A percentile compares a stretch with the other conserved stretches of the same genome.
Evolutionary conservation across 2,888 invertebrate genomes (phyloP).

Genomic region (Pterobdella sp.): DNA sequence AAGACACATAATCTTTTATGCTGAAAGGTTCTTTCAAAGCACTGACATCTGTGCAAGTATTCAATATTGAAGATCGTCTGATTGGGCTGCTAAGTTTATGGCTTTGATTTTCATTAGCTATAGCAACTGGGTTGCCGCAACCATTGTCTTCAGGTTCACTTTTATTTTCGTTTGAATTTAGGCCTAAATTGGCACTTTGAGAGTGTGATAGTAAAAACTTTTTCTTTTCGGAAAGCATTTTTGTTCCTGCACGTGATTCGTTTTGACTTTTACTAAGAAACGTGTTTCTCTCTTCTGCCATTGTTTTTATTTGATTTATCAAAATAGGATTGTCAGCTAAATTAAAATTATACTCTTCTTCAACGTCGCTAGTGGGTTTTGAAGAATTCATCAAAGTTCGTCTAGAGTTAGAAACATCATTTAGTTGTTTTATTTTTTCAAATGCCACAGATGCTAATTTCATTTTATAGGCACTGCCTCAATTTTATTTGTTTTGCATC

Average conservation of each 20-base stretch:
- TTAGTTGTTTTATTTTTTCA: constrained; percentile 15
- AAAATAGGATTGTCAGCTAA: not conserved
- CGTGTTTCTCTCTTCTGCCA: not conserved
- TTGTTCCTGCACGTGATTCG: not conserved
- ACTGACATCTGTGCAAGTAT: not conserved
- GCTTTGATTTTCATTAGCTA: not conserved
- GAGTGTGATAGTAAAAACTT: not conserved
- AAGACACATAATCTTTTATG: not conserved
- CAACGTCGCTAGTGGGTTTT: not conserved
- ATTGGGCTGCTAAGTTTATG: not conserved
- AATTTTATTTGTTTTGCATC: no score
- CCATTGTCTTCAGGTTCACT: not conserved
- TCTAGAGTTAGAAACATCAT: constrained; percentile 12
- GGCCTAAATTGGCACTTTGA: not conserved
- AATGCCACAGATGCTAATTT: constrained; percentile 22
- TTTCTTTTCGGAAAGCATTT: not conserved
- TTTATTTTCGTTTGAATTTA: not conserved
- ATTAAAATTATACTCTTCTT: not conserved
- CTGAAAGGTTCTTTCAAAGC: not conserved
- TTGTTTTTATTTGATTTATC: not conserved
- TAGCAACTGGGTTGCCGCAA: not conserved
- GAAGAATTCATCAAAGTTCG: constrained; percentile 24
- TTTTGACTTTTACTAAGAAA: not conserved
- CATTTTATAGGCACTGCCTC: constrained; percentile 18
- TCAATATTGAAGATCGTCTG: not conserved